phyloP scores from a whole-genome alignment of 2,113 vertebrate species.

The Protomyctophum bolini region DNA sequence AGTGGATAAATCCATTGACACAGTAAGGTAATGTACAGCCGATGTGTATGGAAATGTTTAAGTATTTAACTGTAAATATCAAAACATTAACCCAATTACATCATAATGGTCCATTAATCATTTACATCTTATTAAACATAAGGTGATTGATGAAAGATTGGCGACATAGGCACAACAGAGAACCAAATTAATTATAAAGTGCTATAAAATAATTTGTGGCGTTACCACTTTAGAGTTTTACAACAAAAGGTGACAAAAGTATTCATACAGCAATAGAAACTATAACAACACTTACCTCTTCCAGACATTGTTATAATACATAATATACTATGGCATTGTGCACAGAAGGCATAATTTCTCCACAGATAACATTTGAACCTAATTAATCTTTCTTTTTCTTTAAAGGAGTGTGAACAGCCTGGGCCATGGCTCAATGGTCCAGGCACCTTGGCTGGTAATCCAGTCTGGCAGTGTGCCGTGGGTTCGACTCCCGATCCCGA shows the following conservation, averaged over 20 bases:
- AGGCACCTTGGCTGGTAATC: no score
- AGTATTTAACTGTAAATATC: not conserved
- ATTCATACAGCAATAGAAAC: not conserved
- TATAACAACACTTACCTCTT: not conserved
- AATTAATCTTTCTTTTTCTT: no score
- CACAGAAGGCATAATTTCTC: not conserved
- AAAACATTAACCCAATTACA: not conserved
- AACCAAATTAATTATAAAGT: not conserved
- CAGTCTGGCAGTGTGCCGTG: no score
- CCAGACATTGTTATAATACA: conserved; percentile 2
- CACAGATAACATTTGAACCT: not conserved
- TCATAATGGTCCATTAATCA: no score
- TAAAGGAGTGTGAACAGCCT: no score
- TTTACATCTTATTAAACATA: no score
- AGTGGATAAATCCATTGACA: not conserved
- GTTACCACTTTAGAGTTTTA: not conserved
- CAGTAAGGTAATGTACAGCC: not conserved
- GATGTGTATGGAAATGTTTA: not conserved
- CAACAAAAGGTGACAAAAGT: not conserved
- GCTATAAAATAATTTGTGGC: not conserved
- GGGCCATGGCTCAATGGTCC: no score
- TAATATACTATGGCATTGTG: not conserved
- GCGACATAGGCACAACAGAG: no score
- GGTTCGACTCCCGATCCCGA: no score
- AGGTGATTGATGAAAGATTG: no score